phyloP scores from a whole-genome alignment of 2,797 vertebrate genomes.

The Poecilia picta region DNA sequence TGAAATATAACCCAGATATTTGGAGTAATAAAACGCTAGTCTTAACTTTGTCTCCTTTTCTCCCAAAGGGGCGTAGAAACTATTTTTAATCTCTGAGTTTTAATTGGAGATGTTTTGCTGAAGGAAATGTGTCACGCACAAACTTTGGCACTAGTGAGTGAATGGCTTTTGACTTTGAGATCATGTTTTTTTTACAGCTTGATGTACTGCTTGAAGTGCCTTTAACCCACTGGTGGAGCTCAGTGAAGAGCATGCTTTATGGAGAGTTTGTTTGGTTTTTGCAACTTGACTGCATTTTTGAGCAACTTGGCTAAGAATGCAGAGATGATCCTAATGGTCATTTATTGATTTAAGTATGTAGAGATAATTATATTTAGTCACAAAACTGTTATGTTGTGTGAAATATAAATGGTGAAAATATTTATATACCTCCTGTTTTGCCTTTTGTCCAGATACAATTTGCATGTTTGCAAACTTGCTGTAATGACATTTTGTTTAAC shows the following conservation, averaged over 20 bases:
- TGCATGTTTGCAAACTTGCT: slow-evolving; percentile 40
- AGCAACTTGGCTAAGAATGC: slow-evolving; percentile 3
- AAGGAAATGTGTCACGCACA: slow-evolving; percentile 85
- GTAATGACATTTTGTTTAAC: slow-evolving; percentile 27
- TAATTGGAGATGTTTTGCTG: slow-evolving; percentile 89
- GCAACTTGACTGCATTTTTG: slow-evolving; percentile 11
- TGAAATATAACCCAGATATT: slow-evolving; percentile 26
- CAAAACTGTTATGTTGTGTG: slow-evolving; percentile 12
- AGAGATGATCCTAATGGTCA: neutral
- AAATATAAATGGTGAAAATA: slow-evolving; percentile 19
- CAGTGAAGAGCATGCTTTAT: slow-evolving; percentile 11
- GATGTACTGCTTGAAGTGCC: slow-evolving; percentile 75
- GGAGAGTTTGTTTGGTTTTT: slow-evolving; percentile 6
- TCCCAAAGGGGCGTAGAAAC: slow-evolving; percentile 24
- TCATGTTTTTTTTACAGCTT: slow-evolving; percentile 36
- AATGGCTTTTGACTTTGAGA: slow-evolving; percentile 46
- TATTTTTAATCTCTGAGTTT: slow-evolving; percentile 83
- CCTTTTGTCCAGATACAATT: slow-evolving; percentile 19
- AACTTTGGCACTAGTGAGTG: slow-evolving; percentile 66
- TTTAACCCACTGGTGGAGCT: slow-evolving; percentile 50
- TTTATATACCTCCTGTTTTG: slow-evolving; percentile 41
- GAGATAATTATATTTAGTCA: slow-evolving; percentile 4
- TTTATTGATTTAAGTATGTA: neutral
- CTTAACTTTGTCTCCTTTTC: slow-evolving; percentile 58
- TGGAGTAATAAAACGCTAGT: slow-evolving; percentile 49